phyloP scores from a whole-genome alignment of 2,888 invertebrate genomes.

The Drosophila cyrtoloma region DNA sequence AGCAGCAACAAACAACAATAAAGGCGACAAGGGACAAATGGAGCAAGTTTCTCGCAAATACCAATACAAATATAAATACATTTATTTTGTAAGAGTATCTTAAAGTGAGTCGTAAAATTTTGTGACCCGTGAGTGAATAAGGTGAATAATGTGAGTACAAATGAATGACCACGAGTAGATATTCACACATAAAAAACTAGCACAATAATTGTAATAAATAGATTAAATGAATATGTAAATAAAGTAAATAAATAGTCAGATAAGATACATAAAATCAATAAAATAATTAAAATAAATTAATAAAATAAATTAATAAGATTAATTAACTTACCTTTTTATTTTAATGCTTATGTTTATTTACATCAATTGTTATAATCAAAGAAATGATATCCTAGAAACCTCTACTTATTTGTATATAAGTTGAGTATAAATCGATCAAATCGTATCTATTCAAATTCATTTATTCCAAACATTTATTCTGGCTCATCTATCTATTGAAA shows the following conservation, averaged over 20 bases:
- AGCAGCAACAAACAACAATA: conserved; percentile 32
- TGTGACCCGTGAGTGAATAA: neutral
- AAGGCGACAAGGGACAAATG: conserved; percentile 54
- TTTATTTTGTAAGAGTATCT: conserved; percentile 24
- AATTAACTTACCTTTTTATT: too few species aligned
- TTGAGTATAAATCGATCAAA: neutral
- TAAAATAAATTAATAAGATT: too few species aligned
- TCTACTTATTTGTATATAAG: neutral
- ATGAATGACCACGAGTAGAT: neutral
- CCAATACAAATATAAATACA: conserved; percentile 6
- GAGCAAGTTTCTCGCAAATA: conserved; percentile 35
- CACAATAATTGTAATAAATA: neutral
- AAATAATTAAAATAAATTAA: too few species aligned
- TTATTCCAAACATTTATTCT: neutral
- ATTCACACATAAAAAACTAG: neutral
- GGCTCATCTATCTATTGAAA: neutral
- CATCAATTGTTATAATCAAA: neutral
- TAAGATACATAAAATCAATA: too few species aligned
- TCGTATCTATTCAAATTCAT: neutral
- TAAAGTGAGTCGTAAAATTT: neutral
- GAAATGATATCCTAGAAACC: neutral
- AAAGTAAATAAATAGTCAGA: too few species aligned
- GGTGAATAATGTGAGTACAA: neutral
- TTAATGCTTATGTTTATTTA: too few species aligned
- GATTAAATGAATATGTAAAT: too few species aligned